These are phyloP conservation scores for Sebastes diaconus DNA, from an alignment of 2,797 vertebrate genomes.

Conservation along the genomic window DNA sequence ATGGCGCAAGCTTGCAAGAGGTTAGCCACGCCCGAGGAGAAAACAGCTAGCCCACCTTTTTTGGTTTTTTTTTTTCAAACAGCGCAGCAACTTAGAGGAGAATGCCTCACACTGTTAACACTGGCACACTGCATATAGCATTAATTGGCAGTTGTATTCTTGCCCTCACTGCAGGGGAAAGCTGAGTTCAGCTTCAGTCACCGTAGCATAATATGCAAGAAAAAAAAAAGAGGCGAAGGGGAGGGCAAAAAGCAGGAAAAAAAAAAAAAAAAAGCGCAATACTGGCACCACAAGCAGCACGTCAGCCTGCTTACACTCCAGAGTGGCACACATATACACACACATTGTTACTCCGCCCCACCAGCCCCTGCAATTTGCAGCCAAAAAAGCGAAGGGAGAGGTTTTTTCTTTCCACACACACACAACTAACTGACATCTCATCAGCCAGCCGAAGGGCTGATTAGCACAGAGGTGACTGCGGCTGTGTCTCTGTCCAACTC, in stretches of 20 bases:
- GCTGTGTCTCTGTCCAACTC: conserved; percentile 69
- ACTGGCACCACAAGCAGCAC: conserved; percentile 75
- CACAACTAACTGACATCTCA: conserved; percentile 72
- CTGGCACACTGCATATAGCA: conserved; percentile 65
- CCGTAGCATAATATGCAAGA: conserved; percentile 75
- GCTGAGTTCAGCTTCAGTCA: conserved; percentile 72
- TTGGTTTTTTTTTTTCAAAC: conserved; percentile 4
- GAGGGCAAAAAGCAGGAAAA: conserved; percentile 41
- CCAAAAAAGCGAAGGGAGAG: conserved; percentile 74
- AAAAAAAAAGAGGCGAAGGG: conserved; percentile 46
- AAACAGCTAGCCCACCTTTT: conserved; percentile 41
- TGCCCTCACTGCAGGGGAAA: conserved; percentile 75
- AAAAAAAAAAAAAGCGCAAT: conserved; percentile 62
- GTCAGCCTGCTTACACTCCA: conserved; percentile 75
- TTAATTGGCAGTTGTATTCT: conserved; percentile 75
- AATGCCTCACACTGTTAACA: conserved; percentile 67
- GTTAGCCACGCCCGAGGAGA: conserved; percentile 52
- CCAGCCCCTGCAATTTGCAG: conserved; percentile 74
- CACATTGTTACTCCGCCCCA: conserved; percentile 62
- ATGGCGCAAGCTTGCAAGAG: conserved; percentile 29
- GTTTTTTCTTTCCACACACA: conserved; percentile 33
- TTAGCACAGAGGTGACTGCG: conserved; percentile 81
- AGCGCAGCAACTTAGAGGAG: conserved; percentile 50
- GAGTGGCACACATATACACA: conserved; percentile 65
- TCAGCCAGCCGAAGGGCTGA: conserved; percentile 77